phyloP scores from a whole-genome alignment of 2,888 invertebrate genomes.

The Congeria kusceri region DNA sequence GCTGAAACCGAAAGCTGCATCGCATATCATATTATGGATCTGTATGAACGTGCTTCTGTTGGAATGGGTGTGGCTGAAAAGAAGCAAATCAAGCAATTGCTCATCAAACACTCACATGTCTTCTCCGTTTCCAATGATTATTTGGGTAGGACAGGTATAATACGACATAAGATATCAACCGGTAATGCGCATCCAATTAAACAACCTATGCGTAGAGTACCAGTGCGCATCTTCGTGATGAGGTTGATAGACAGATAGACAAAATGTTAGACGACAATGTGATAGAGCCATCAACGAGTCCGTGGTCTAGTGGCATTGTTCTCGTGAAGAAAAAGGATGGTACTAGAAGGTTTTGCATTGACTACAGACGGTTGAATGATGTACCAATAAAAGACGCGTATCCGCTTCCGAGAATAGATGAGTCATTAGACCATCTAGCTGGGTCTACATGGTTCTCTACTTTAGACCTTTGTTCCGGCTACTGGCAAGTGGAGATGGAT shows the following conservation, averaged over 20 bases:
- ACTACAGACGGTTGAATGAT: conserved; percentile 32
- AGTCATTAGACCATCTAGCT: conserved; percentile 29
- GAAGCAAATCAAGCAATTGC: conserved; percentile 18
- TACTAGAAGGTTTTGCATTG: conserved; percentile 36
- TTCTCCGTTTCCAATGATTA: conserved; percentile 36
- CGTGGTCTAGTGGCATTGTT: conserved; percentile 33
- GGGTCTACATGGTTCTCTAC: conserved; percentile 49
- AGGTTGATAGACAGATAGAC: conserved; percentile 37
- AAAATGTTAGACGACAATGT: conserved; percentile 37
- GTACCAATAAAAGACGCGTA: conserved; percentile 29
- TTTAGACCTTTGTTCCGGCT: conserved; percentile 56
- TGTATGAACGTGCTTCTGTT: neutral
- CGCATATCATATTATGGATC: too few species aligned
- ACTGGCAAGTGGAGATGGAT: conserved; percentile 47
- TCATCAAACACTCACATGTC: conserved; percentile 27
- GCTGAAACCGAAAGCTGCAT: too few species aligned
- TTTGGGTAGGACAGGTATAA: conserved; percentile 41
- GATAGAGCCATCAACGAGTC: conserved; percentile 42
- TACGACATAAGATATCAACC: conserved; percentile 48
- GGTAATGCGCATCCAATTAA: conserved; percentile 47
- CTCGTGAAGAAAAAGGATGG: conserved; percentile 33
- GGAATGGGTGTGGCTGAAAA: neutral
- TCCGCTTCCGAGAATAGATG: conserved; percentile 24
- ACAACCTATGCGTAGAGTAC: conserved; percentile 46
- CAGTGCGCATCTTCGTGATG: conserved; percentile 26